These are phyloP conservation scores for Strigamia transsilvanica DNA, from an alignment of 2,888 invertebrate genomes.

Conservation along the genomic window DNA sequence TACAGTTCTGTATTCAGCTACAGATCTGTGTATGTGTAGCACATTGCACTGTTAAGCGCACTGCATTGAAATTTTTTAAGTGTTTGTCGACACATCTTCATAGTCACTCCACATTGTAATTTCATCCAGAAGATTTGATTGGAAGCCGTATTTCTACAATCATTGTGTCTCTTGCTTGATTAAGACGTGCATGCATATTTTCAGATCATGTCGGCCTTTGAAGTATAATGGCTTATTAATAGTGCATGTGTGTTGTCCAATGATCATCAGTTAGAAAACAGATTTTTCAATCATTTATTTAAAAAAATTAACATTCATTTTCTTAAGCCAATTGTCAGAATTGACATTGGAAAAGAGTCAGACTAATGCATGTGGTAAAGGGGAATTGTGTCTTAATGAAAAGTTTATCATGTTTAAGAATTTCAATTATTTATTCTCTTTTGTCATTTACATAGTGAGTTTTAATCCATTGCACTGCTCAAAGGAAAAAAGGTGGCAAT, in stretches of 20 bases:
- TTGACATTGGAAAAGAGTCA: no score
- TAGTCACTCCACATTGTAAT: constrained; percentile 47
- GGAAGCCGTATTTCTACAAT: constrained; percentile 30
- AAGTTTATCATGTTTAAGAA: no score
- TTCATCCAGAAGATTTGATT: constrained; percentile 41
- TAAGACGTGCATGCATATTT: constrained; percentile 48
- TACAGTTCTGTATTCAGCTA: constrained; percentile 50
- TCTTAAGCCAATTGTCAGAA: no score
- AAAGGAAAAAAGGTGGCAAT: no score
- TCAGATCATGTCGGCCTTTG: constrained; percentile 48
- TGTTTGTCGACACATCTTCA: constrained; percentile 47
- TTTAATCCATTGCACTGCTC: no score
- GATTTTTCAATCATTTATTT: background rate
- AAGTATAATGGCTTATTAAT: constrained; percentile 31
- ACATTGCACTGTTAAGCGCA: constrained; percentile 50
- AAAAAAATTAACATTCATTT: background rate
- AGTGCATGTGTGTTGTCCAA: constrained; percentile 45
- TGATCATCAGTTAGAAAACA: constrained; percentile 26
- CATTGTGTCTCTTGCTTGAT: constrained; percentile 48
- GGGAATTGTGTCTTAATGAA: no score
- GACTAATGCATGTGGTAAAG: no score
- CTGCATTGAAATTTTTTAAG: constrained; percentile 34
- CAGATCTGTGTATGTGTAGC: constrained; percentile 54
- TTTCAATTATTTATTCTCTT: no score
- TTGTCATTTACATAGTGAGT: no score